phyloP scores from a whole-genome alignment of 92 coral and sea anemone species.

The Phenganax marumi region DNA sequence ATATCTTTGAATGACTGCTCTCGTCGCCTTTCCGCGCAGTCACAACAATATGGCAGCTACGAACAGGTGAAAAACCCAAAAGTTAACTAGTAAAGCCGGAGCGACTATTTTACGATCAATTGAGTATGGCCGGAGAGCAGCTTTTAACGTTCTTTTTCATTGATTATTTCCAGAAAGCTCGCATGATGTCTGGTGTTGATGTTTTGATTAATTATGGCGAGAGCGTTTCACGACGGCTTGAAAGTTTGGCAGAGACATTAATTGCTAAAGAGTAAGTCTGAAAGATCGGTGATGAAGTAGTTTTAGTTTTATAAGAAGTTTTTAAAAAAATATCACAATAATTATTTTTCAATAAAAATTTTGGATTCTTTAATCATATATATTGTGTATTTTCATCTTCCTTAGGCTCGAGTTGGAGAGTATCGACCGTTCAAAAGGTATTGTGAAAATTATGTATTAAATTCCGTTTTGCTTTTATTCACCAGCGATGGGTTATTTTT shows the following conservation, averaged over 20 bases:
- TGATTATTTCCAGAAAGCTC: conserved; percentile 66
- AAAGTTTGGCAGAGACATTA: conserved; percentile 69
- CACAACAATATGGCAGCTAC: conserved; percentile 92
- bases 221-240: conserved; percentile 74
- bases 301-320: neutral
- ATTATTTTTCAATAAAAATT: neutral
- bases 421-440: neutral
- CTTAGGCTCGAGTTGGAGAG: neutral
- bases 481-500: no score
- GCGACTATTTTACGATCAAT: neutral
- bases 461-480: no score
- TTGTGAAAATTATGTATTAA: neutral
- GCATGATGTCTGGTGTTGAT: conserved; percentile 92
- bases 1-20: conserved; percentile 69
- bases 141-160: neutral
- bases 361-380: neutral
- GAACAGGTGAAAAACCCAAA: conserved; percentile 68
- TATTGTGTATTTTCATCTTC: no score
- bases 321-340: neutral
- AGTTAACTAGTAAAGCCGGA: neutral
- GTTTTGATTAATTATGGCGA: conserved; percentile 91
- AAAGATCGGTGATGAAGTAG: no score
- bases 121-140: neutral
- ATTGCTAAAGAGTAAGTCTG: conserved; percentile 43
- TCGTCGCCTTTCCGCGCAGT: conserved; percentile 67